Evolutionary conservation across 2,888 invertebrate species (phyloP), one percentile per base, ranked within the genome.

Genomic region (Epinotia demarniana): DNA sequence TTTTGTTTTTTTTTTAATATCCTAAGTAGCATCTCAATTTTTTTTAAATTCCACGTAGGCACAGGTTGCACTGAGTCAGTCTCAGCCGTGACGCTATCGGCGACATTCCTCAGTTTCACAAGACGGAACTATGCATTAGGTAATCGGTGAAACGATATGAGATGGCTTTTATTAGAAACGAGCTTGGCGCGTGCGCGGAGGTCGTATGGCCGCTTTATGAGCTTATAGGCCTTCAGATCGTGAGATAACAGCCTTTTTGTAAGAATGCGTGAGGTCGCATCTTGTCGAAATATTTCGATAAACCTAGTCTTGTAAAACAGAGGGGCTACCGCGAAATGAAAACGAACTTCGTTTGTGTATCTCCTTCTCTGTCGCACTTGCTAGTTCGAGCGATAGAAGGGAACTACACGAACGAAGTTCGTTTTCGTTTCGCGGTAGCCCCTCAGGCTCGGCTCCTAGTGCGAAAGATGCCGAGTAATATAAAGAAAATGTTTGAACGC

Each of bases 81-180:
- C 60, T 60, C 69, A 69, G 46, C 60, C 60, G 16, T 70, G 74
- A 33, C 69, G 64, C 64, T 69, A 74, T 58, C 58, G 27, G 33
- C 71, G 75, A 66, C 75, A 75, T 75, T 75, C 75, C 60, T 75
- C 55, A 60, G 69, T 66, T 53, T 69, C 72, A 58, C 60, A 53
- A 75, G 67, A 62, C 75, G 75, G 75, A 75, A 63, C 74, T 66
- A 75, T 39, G 72, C 62, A 67, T 75, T 72, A 75, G 75, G 75
- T 75, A 75, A 75, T 55, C 75, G 75, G 75, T 67, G 75, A 75
- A 75, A 75, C 72, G 72, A 75, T 62, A 62, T 43, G 63, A 69
- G 74, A 70, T 75, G 66, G 27, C 70, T 66, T 75, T 72, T 75
- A 75, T 72, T 71, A 75, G 75, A 75, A 75, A 72, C 75, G 43